Conservation (phyloP, 2,797 vertebrate genomes). For the Centropyge bicolor region DNA sequence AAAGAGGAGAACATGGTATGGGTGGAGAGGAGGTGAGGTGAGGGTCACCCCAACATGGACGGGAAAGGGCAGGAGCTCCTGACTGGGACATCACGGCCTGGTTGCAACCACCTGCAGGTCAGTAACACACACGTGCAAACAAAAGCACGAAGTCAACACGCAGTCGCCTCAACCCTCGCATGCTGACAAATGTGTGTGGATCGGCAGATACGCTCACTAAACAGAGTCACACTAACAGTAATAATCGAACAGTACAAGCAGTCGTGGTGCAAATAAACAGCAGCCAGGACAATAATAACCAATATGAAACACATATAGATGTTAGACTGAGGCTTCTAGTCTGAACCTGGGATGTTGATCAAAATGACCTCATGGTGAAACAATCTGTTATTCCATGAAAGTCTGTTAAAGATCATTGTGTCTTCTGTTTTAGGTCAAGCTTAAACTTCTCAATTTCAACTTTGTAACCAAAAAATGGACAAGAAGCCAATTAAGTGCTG, state of each 20-base stretch:
- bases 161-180: constrained; percentile 29
- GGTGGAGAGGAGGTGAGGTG: constrained; percentile 34
- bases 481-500: too few species aligned
- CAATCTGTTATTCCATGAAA: too few species aligned
- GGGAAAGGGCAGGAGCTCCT: constrained; percentile 53
- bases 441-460: too few species aligned
- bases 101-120: constrained; percentile 57
- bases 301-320: not conserved
- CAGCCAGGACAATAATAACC: not conserved
- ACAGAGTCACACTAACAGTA: constrained; percentile 12
- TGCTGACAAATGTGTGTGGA: not conserved
- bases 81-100: constrained; percentile 40
- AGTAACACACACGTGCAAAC: constrained; percentile 50
- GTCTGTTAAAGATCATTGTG: too few species aligned
- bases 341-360: too few species aligned
- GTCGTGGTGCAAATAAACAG: constrained; percentile 20
- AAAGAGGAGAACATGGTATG: not conserved
- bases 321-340: not conserved
- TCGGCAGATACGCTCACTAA: constrained; percentile 22
- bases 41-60: constrained; percentile 68
- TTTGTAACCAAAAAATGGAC: too few species aligned
- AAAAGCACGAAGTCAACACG: constrained; percentile 32
- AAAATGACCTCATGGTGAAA: too few species aligned
- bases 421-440: too few species aligned
- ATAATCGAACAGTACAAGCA: constrained; percentile 11